Percentiles rank a stretch among this genome's conserved stretches.
Conservation (phyloP, 2,113 vertebrate species). For the Gymnocephalus cernua region DNA sequence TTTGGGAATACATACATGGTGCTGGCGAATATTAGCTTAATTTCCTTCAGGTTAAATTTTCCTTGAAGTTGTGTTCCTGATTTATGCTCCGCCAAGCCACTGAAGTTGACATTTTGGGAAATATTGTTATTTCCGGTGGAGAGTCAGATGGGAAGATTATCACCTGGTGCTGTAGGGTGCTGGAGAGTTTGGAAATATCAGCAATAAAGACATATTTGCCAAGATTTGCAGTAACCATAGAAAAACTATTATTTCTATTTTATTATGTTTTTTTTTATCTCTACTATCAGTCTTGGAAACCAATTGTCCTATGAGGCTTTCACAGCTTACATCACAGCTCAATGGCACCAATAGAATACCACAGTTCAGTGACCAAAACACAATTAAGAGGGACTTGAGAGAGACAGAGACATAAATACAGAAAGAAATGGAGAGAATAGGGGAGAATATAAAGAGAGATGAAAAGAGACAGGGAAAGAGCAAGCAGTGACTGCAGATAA, state of each 20-base stretch:
- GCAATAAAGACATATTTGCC: background rate
- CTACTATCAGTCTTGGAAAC: background rate
- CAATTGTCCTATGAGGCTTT: background rate
- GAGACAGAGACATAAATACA: conserved; percentile 7
- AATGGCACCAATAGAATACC: conserved; percentile 25
- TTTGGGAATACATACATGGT: background rate
- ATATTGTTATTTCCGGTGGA: background rate
- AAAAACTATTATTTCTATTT: background rate
- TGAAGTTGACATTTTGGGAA: background rate
- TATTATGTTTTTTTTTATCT: background rate
- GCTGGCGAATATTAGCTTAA: background rate
- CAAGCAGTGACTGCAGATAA: background rate
- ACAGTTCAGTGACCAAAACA: conserved; percentile 39
- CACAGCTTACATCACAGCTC: conserved; percentile 15
- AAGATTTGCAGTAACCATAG: background rate
- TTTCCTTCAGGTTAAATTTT: background rate
- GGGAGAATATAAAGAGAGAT: background rate
- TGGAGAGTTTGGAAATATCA: background rate
- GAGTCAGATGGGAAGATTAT: background rate
- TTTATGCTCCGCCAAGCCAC: background rate
- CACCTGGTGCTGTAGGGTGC: background rate
- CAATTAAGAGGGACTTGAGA: conserved; percentile 16
- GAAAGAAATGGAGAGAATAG: conserved; percentile 4
- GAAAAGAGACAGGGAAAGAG: conserved; percentile 11
- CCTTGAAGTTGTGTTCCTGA: background rate